These are phyloP conservation scores for Bicyclus anynana DNA, from an alignment of 1,140 invertebrate species.

Conservation along the genomic window DNA sequence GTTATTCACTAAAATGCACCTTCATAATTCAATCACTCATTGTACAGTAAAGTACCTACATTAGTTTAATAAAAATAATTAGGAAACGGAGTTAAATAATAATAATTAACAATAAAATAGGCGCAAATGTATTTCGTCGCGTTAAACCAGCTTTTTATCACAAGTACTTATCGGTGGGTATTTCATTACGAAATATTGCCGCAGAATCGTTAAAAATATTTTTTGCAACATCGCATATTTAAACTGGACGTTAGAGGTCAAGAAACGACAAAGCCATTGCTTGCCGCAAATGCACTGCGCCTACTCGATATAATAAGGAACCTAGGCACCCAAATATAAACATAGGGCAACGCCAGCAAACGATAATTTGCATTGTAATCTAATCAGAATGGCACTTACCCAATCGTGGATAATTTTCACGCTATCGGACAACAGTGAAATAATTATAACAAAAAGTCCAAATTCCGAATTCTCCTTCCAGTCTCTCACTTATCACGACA, in stretches of 20 bases:
- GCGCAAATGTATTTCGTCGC: background rate
- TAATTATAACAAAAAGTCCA: conserved; percentile 56
- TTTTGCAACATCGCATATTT: conserved; percentile 8
- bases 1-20: no score
- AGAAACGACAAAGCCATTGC: conserved; percentile 41
- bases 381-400: conserved; percentile 73
- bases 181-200: background rate
- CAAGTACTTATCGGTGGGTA: background rate
- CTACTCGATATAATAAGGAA: conserved; percentile 46
- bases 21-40: no score
- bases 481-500: conserved; percentile 65
- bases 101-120: no score
- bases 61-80: no score
- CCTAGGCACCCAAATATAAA: conserved; percentile 47
- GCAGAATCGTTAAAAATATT: conserved; percentile 1
- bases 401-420: conserved; percentile 73
- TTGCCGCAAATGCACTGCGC: conserved; percentile 40
- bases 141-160: background rate
- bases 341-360: conserved; percentile 50
- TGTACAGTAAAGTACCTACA: no score
- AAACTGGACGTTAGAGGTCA: conserved; percentile 23
- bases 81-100: no score
- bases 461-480: conserved; percentile 36
- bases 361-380: conserved; percentile 75
- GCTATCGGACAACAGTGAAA: conserved; percentile 56